phyloP scores from a whole-genome alignment of 2,113 vertebrate genomes.

The Lichenostomus cassidix region DNA sequence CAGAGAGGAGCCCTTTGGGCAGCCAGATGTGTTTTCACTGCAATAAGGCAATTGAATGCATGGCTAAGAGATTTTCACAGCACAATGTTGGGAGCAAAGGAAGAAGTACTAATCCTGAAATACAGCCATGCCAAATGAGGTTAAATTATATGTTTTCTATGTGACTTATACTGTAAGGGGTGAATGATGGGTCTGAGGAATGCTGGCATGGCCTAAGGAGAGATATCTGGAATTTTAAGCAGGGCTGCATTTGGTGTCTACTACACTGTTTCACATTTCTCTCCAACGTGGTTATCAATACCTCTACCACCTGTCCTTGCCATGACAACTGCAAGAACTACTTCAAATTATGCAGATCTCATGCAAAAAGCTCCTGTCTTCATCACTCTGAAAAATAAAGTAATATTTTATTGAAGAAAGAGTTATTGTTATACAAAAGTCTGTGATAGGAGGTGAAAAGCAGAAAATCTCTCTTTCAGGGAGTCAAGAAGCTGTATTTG shows the following conservation, averaged over 20 bases:
- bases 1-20: not conserved
- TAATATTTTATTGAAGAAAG: not conserved
- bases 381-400: not conserved
- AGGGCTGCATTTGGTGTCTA: not conserved
- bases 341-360: not conserved
- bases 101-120: not conserved
- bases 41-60: not conserved
- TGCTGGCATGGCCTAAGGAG: not conserved
- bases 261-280: not conserved
- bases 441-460: not conserved
- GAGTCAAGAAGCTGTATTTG: not conserved
- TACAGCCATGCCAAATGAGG: not conserved
- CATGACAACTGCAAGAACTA: not conserved
- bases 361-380: not conserved
- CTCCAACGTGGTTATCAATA: not conserved
- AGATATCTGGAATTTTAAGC: not conserved
- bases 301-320: not conserved
- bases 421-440: not conserved
- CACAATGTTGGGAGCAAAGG: not conserved
- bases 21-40: not conserved
- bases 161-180: not conserved
- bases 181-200: not conserved
- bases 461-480: not conserved
- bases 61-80: not conserved
- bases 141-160: not conserved